These are phyloP conservation scores for Papilio glaucus DNA, from an alignment of 1,140 invertebrate species.

Conservation along the genomic window DNA sequence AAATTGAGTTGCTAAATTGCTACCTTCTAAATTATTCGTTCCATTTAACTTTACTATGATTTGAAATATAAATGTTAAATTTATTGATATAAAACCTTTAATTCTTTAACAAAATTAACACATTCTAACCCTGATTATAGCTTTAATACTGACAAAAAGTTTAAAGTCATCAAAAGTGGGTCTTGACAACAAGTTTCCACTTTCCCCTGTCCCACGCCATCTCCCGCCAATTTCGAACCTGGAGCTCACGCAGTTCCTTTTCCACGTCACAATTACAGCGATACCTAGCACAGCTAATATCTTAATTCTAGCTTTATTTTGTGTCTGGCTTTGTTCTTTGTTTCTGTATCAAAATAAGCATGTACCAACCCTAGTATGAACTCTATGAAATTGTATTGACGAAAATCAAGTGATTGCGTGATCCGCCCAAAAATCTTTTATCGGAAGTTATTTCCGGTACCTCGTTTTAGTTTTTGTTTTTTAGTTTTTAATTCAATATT, in stretches of 20 bases:
- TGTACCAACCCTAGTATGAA: constrained; percentile 2
- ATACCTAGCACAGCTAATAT: too few species aligned
- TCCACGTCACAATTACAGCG: too few species aligned
- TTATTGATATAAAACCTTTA: background rate
- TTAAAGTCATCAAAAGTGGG: too few species aligned
- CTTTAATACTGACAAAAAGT: too few species aligned
- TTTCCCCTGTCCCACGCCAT: too few species aligned
- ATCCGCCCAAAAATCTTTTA: background rate
- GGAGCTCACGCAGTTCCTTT: too few species aligned
- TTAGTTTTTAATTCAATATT: background rate
- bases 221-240: too few species aligned
- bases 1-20: constrained; percentile 3
- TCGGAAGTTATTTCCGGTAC: background rate
- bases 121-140: too few species aligned
- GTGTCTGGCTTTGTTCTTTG: too few species aligned
- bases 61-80: background rate
- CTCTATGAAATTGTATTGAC: background rate
- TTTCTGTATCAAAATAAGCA: too few species aligned
- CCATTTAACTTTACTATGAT: background rate
- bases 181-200: too few species aligned
- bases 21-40: background rate
- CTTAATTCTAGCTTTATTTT: too few species aligned
- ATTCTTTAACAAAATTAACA: background rate
- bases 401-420: constrained; percentile 12
- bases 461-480: background rate